Percentiles rank a stretch among this genome's conserved stretches.
Conservation (phyloP, 2,113 vertebrate species). For the Serilophus lunatus region DNA sequence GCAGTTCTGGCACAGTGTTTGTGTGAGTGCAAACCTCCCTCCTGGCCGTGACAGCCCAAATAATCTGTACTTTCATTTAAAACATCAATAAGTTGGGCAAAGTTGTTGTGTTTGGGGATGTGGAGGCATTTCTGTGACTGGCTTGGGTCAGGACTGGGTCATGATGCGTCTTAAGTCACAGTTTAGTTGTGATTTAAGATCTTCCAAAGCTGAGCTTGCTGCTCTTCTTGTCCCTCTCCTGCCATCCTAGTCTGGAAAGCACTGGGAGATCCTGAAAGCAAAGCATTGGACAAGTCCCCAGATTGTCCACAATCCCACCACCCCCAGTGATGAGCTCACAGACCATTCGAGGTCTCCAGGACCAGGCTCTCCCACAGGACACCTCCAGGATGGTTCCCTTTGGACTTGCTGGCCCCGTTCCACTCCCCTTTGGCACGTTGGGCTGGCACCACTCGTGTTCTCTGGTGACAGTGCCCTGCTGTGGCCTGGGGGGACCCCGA, state of each 20-base stretch:
- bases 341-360: not conserved
- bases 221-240: not conserved
- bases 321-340: not conserved
- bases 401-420: fast-evolving
- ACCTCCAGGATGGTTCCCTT: not conserved
- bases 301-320: not conserved
- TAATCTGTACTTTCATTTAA: not conserved
- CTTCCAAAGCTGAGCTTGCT: not conserved
- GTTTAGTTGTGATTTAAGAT: not conserved
- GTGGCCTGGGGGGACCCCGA: not conserved
- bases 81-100: not conserved
- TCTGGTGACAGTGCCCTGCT: not conserved
- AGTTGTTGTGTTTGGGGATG: not conserved
- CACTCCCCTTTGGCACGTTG: not conserved
- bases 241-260: not conserved
- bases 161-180: not conserved
- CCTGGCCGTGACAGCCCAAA: fast-evolving
- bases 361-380: not conserved
- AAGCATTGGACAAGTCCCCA: not conserved
- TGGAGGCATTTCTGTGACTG: not conserved
- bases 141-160: not conserved
- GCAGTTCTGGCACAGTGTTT: not conserved
- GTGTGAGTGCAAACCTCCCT: not conserved
- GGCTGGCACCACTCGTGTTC: not conserved
- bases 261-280: not conserved